Evolutionary conservation across 2,797 vertebrate species (phyloP), one percentile per base, ranked within the genome.

Genomic region (Microchirus variegatus): DNA sequence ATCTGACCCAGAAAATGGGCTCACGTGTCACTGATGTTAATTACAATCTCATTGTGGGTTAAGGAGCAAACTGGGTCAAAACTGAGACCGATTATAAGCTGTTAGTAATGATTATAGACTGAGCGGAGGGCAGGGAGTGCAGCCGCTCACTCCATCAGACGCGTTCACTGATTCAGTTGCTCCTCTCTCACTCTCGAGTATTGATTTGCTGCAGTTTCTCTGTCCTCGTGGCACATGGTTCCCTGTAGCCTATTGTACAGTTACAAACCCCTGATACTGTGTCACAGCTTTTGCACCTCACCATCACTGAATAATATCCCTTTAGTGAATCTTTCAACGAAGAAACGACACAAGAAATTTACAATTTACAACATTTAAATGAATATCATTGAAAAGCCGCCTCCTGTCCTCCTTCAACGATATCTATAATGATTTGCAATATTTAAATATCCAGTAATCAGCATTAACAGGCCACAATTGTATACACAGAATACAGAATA

Each of bases 81-180:
- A 38, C 46, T 11, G 10, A 54, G 36, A 35, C 3, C 31, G 12
- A 40, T 47, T 50, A 37, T 2, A 36, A 49, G 31, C 19, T 61
- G 46, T 68, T 55, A 76, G 43, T 42, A 57, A 64, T 59, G 12
- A 74, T 53, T 57, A 41, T 47, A 26, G 37, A 46, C 37, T 16
- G 31, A 36, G 47, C n/a, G 10, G 56, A 79, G n/a, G 31, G 38
- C 37, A 48, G 26, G 10, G 10, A 48, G 40, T 19, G 17, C 5
- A 10, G 59, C 36, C 17, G 18, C 18, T 71, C 41, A 14, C 26
- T 66, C 36, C 31, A 38, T 51, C 12, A 31, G 42, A 36, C 36
- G 36, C 55, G 69, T 59, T 74, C 48, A 40, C 53, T 68, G 74
- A 87, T 75, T 58, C n/a, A 51, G 36, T 63, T 83, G n/a, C 11